Evolutionary conservation across 2,888 invertebrate genomes (phyloP).

Genomic region (Crepidodera aurea): DNA sequence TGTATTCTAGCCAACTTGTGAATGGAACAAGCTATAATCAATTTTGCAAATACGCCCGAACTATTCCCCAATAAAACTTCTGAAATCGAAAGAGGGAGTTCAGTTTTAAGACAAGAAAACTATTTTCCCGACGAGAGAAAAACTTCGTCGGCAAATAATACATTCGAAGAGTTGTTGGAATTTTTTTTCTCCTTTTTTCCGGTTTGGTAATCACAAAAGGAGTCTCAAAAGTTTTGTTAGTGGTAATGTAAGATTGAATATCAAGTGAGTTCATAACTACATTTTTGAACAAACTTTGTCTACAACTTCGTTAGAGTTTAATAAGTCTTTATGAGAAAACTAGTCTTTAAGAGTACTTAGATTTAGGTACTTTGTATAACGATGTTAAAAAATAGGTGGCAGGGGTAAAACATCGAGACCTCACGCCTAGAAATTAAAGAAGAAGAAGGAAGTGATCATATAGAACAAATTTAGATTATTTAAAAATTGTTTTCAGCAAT

Average conservation of each 20-base stretch:
- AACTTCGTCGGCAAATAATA: constrained; percentile 15
- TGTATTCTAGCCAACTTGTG: neutral
- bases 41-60: constrained; percentile 11
- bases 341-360: neutral
- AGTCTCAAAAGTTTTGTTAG: constrained; percentile 6
- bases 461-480: too few species aligned
- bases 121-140: neutral
- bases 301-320: neutral
- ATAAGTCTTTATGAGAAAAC: neutral
- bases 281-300: neutral
- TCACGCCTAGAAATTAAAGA: too few species aligned
- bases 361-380: too few species aligned
- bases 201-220: constrained; percentile 5
- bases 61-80: constrained; percentile 13
- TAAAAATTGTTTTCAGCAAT: too few species aligned
- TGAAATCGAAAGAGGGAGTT: constrained; percentile 8
- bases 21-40: constrained; percentile 3
- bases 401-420: too few species aligned
- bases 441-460: too few species aligned
- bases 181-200: neutral
- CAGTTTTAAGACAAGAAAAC: constrained; percentile 14
- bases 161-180: constrained; percentile 9
- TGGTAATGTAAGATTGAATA: constrained; percentile 11
- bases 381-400: too few species aligned
- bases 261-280: constrained; percentile 6